Percentiles rank a stretch among this genome's conserved stretches.
These are phyloP conservation scores for Chloroceryle inda DNA, from an alignment of 2,797 vertebrate genomes.

Conservation along the genomic window DNA sequence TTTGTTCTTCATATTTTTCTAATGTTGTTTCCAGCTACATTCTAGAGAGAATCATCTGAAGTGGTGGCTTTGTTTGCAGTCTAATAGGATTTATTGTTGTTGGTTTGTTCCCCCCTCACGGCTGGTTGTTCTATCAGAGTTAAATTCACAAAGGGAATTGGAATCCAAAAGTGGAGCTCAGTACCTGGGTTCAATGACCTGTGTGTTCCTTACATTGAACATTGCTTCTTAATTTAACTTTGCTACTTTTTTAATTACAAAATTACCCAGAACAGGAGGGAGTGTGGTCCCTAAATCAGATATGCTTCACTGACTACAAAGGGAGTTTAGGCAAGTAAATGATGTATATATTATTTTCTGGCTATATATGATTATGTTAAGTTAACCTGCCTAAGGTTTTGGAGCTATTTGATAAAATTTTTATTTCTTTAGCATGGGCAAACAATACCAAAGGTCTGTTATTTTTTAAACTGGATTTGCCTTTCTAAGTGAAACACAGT, in stretches of 20 bases:
- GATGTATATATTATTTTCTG: rapidly evolving
- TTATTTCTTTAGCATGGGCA: not conserved
- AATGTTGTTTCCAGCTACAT: not conserved
- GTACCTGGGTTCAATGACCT: not conserved
- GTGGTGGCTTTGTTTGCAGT: not conserved
- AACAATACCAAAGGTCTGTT: not conserved
- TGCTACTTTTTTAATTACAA: not conserved
- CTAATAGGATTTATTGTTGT: not conserved
- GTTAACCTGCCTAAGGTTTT: not conserved
- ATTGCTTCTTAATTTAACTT: not conserved
- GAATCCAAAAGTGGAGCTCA: not conserved
- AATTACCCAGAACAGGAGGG: not conserved
- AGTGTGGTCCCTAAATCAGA: not conserved
- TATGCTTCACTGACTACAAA: not conserved
- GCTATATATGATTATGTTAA: not conserved
- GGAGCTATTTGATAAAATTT: not conserved
- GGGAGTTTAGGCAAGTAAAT: not conserved
- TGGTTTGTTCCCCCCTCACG: not conserved
- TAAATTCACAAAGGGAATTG: not conserved
- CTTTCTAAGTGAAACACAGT: not conserved
- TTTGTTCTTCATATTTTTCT: not conserved
- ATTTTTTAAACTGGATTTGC: not conserved
- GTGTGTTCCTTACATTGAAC: not conserved
- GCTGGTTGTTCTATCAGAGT: not conserved
- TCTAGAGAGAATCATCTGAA: not conserved